These are phyloP conservation scores for Rhingia rostrata DNA, from an alignment of 2,888 invertebrate species.

Conservation along the genomic window DNA sequence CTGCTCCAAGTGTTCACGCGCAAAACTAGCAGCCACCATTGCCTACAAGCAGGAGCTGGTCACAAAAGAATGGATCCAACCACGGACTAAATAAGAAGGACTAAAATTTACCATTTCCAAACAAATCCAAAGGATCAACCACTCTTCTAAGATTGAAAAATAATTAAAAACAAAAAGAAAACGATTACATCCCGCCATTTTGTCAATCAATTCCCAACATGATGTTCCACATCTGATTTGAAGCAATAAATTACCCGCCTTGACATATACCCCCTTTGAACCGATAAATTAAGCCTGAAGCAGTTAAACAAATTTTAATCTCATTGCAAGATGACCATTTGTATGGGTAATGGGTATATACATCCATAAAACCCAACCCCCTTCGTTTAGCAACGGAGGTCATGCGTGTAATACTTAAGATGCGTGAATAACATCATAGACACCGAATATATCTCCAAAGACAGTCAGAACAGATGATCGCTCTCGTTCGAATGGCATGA, in stretches of 20 bases:
- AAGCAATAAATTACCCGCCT: constrained; percentile 11
- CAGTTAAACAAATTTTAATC: constrained; percentile 57
- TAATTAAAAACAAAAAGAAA: no score
- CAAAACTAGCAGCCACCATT: no score
- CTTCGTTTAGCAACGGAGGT: constrained; percentile 57
- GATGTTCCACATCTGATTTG: not conserved
- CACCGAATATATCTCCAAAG: constrained; percentile 43
- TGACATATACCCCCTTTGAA: not conserved
- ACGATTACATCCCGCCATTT: not conserved
- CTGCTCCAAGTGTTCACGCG: no score
- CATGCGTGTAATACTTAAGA: constrained; percentile 74
- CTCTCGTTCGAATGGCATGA: constrained; percentile 58
- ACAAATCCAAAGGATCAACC: no score
- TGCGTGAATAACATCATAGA: constrained; percentile 73
- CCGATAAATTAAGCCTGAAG: constrained; percentile 48
- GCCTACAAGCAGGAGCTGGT: no score
- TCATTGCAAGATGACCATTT: constrained; percentile 44
- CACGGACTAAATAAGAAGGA: no score
- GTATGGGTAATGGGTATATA: constrained; percentile 5
- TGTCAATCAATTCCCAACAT: not conserved
- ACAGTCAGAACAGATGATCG: constrained; percentile 64
- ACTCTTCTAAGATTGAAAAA: no score
- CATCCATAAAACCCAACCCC: constrained; percentile 69
- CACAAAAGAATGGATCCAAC: no score
- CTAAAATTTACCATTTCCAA: no score